Base-by-base conservation (phyloP, 2,888 invertebrate species). In the Limnephilus auricula region DNA sequence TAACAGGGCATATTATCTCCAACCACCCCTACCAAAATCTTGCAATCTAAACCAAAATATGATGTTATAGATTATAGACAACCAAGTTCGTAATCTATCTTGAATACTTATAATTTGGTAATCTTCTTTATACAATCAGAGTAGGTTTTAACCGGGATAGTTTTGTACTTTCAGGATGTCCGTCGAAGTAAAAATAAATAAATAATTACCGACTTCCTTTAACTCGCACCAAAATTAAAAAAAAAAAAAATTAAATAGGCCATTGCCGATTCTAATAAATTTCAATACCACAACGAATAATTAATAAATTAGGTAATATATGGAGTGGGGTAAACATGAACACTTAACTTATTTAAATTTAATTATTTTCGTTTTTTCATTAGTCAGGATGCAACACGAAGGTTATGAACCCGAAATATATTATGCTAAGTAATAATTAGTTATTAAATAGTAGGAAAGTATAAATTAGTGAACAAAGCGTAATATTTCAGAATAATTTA, bases 151-250 rank as follows among this genome's bases (percentile, higher is more conserved):
- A 65, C 65, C n/a, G 65, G 65, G 65, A 65, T 25, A 65, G 65
- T 65, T 45, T 45, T 65, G 6, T 65, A 50, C 50, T 18, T 32
- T n/a, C 34, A 82, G 82, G 82, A 82, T 82, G 82, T 82, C 82
- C 82, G 82, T 18, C 82, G 34, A 25, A 34, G 13, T 50, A 82
- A 82, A 82, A 82, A 82, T 34, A 82, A 82, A 82, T 15, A n/a
- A 34, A 34, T 82, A 82, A 31, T 82, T 34, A 82, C 82, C 32
- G 1, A 82, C 34, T 82, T 82, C 82, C 82, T 82, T 82, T 34
- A 82, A 82, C 82, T n/a, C 34, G 25, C 18, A 25, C 25, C 9
- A 25, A n/a, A 25, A 82, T 34, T 34, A 65, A 25, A 65, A 25
- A 32, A 30, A 65, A 25, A 65, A 25, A 9, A 34, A 9, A 82